Evolutionary conservation across 2,888 invertebrate species (phyloP), one percentile per base, ranked within the genome.

Genomic region (Norana najaformis): DNA sequence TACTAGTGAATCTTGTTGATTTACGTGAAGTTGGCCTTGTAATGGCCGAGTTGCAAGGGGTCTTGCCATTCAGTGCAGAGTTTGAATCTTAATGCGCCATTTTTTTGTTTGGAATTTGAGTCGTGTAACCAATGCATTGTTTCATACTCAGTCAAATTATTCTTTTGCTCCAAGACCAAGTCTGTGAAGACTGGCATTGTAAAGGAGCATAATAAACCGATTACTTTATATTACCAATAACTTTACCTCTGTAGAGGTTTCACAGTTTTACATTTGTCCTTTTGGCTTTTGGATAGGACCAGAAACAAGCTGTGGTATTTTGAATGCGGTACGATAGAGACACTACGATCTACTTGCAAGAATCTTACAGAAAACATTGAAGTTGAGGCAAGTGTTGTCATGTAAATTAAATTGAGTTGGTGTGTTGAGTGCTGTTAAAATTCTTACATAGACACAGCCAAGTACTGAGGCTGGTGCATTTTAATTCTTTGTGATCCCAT

Each of bases 291-390:
- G 69, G 6, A 69, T 36, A 85, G 85, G 85, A 85, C 37, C 13
- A 35, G 85, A 85, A 85, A 85, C 37, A 85, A 85, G 85, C 11
- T 85, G 85, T 85, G 36, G 35, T 85, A 85, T 37, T 85, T 85
- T 85, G 85, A 85, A 85, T 85, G 34, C 16, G 85, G 85, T 35
- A 85, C 85, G 14, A 36, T 85, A 4, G 85, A 85, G 85, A 85
- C 85, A 6, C 36, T 85, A 37, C 35, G 85, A 23, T 85, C 85
- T 36, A 85, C 35, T 36, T 85, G 35, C 85, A 85, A 37, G 37
- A 85, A 85, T 85, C 85, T 85, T 23, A 35, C 35, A 85, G 85
- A 85, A 23, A 85, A 85, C 85, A 85, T 85, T n/a, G 85, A 85
- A 85, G 35, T 85, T 85, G 85, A 85, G 85, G 85, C 37, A 37